Evolutionary conservation across 2,888 invertebrate species (phyloP).

Genomic region (Pterostichus madidus): DNA sequence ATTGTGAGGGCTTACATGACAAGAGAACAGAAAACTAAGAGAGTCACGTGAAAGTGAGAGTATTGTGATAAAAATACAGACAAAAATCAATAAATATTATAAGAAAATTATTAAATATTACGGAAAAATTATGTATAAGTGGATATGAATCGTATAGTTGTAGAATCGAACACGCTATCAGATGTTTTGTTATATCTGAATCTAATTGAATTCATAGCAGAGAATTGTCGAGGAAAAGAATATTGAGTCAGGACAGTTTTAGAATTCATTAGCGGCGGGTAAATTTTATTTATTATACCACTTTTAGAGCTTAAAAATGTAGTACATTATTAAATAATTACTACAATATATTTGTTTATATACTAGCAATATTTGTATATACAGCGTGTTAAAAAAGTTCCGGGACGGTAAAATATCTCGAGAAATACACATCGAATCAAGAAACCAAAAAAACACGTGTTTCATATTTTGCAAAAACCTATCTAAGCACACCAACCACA

Average conservation of each 20-base stretch:
- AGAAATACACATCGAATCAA: too few species aligned
- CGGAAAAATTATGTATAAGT: not conserved
- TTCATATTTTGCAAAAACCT: too few species aligned
- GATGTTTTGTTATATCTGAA: conserved; percentile 16
- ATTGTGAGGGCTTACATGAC: conserved; percentile 76
- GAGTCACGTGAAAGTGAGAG: conserved; percentile 68
- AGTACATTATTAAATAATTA: too few species aligned
- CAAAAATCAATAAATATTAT: not conserved
- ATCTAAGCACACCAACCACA: too few species aligned
- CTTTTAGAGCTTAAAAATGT: too few species aligned
- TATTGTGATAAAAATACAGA: not conserved
- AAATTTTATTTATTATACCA: not conserved
- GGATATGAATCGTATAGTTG: too few species aligned
- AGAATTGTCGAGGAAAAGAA: not conserved
- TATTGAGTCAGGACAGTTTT: not conserved
- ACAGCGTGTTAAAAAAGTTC: too few species aligned
- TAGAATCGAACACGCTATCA: not conserved
- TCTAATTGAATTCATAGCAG: conserved; percentile 11
- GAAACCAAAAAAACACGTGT: too few species aligned
- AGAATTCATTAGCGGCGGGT: not conserved
- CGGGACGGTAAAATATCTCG: too few species aligned
- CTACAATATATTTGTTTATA: too few species aligned
- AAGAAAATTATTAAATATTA: not conserved
- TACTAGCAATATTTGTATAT: too few species aligned
- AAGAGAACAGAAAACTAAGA: conserved; percentile 73